phyloP scores from a whole-genome alignment of 2,797 vertebrate genomes.

The Botia kubotai region DNA sequence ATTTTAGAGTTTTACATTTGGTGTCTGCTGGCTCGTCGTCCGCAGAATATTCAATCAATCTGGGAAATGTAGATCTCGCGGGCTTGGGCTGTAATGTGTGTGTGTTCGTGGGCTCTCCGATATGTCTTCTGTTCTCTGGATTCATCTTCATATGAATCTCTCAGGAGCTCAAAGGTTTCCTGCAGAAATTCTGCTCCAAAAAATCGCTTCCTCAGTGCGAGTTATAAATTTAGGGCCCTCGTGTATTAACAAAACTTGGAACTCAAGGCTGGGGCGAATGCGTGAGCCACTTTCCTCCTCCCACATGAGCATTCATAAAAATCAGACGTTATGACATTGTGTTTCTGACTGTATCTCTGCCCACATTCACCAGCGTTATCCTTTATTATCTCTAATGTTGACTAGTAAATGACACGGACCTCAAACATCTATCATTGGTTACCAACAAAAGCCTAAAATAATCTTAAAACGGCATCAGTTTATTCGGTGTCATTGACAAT shows the following conservation, averaged over 20 bases:
- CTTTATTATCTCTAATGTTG: not conserved
- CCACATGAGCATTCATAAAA: constrained; percentile 13
- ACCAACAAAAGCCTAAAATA: constrained; percentile 3
- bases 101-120: constrained; percentile 6
- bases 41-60: constrained; percentile 36
- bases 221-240: constrained; percentile 9
- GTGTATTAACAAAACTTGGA: constrained; percentile 17
- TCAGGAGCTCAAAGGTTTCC: constrained; percentile 21
- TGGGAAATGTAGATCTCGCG: constrained; percentile 29
- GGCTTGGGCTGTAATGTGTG: constrained; percentile 9
- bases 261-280: not conserved
- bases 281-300: not conserved
- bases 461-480: not conserved
- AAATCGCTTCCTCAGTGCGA: constrained; percentile 18
- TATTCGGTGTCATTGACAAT: not conserved
- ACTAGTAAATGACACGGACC: not conserved
- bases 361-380: not conserved
- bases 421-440: not conserved
- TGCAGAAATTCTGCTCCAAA: constrained; percentile 8
- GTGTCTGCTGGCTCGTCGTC: not conserved
- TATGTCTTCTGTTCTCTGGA: constrained; percentile 29
- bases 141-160: constrained; percentile 24
- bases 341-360: not conserved
- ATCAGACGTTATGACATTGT: constrained; percentile 14
- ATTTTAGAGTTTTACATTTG: constrained; percentile 9